Percentiles rank a stretch among this genome's conserved stretches.
Evolutionary conservation across 2,113 vertebrate genomes (phyloP).

Genomic region (Strix uralensis): DNA sequence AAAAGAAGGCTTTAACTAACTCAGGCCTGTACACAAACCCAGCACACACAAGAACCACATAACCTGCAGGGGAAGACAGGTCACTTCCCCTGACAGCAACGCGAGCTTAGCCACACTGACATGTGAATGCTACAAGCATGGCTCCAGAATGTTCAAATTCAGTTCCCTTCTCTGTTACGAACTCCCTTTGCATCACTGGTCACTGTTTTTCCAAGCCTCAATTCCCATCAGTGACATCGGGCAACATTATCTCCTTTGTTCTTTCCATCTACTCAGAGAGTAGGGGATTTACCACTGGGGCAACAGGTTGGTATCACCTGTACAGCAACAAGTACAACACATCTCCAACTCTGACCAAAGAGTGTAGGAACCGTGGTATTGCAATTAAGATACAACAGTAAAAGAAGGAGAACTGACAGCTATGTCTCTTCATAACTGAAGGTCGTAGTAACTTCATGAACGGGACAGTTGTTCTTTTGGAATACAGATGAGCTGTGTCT

Average conservation of each 20-base stretch:
- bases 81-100: background rate
- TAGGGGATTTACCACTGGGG: background rate
- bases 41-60: background rate
- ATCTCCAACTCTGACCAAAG: background rate
- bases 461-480: background rate
- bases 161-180: background rate
- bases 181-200: background rate
- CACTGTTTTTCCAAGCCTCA: background rate
- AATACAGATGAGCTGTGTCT: background rate
- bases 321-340: background rate
- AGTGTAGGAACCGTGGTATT: background rate
- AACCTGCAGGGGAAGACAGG: background rate
- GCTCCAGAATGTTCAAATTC: background rate
- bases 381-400: background rate
- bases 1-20: background rate
- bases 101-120: background rate
- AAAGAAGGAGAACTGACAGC: background rate
- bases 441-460: background rate
- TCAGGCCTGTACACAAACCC: background rate
- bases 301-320: background rate
- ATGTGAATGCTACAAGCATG: background rate
- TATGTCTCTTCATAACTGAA: background rate
- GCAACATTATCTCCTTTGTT: background rate
- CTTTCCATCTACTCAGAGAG: rapidly evolving
- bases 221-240: background rate